Evolutionary conservation across 2,113 vertebrate genomes (phyloP), one percentile per base, ranked within the genome.

Genomic region (Toxotes jaculatrix): DNA sequence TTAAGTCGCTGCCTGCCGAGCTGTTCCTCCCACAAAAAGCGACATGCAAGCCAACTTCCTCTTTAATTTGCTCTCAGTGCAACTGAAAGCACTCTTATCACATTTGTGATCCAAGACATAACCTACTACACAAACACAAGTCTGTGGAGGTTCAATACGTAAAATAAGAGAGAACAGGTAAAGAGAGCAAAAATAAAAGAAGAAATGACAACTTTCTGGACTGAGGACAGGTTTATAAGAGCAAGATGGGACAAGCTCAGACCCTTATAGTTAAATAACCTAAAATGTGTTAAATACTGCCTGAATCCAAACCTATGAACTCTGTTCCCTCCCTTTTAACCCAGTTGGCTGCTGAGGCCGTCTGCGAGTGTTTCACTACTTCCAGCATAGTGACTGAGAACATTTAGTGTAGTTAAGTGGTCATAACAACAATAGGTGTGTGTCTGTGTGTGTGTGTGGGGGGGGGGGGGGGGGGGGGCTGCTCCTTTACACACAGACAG

Each of bases 351-450:
- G 57, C 77, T 60, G 40, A 73, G 72, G 42, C 55, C 3, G 51
- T 84, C 88, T 79, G 53, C 61, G 49, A 63, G 63, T 53, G 49
- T 72, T 69, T 43, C 79, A 74, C 68, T 61, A 65, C 70, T 82
- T 88, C 60, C 82, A 88, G 43, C 51, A 74, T 4, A 77, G 74
- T 38, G 13, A 51, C 32, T 12, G 42, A 69, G 42, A 70, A 53
- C 31, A 43, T 77, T 66, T 23, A 53, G 57, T 72, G 23, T 72
- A 47, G 65, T 61, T 78, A 63, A 81, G 57, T 75, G 79, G 71
- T 67, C 81, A 57, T 56, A 78, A 88, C 70, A 85, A 92, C 81
- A 90, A 82, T 75, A 68, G 64, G 66, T 47, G 45, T 74, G 63
- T 36, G 65, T 71, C 49, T 56, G 62, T 55, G n/a, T 27, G n/a